A percentile compares a stretch with the other conserved stretches of the same genome.
phyloP scores from a whole-genome alignment of 2,888 invertebrate species.

The Eupithecia centaureata region DNA sequence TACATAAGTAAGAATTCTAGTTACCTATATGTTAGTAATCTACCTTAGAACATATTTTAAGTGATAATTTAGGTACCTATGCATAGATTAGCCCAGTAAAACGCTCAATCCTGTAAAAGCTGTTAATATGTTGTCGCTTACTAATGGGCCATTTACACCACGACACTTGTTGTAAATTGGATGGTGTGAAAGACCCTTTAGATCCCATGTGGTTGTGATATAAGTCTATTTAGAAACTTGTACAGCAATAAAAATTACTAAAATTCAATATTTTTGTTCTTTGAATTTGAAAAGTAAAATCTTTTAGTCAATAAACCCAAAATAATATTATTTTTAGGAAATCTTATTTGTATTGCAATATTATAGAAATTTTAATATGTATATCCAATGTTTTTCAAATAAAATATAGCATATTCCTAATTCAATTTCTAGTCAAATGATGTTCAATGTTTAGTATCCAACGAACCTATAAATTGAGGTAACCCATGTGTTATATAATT shows the following conservation, averaged over 20 bases:
- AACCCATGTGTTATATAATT: no score
- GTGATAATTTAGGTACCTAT: not conserved
- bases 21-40: not conserved
- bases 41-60: not conserved
- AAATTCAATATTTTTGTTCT: not conserved
- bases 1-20: not conserved
- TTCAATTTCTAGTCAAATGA: constrained; percentile 18
- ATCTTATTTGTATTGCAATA: not conserved
- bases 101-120: constrained; percentile 24
- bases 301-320: not conserved
- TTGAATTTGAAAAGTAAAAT: not conserved
- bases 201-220: constrained; percentile 62
- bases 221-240: constrained; percentile 35
- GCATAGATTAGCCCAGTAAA: constrained; percentile 1
- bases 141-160: constrained; percentile 4
- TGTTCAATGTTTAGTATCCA: not conserved
- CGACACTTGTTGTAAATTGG: not conserved
- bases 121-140: constrained; percentile 28
- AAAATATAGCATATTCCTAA: not conserved
- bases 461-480: no score
- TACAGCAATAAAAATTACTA: constrained; percentile 13
- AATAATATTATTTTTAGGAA: not conserved
- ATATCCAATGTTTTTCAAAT: not conserved
- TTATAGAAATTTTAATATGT: not conserved
- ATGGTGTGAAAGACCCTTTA: not conserved